These are phyloP conservation scores for Drosophila melanogaster DNA, from an alignment of 1,140 invertebrate species.

Conservation along the genomic window DNA sequence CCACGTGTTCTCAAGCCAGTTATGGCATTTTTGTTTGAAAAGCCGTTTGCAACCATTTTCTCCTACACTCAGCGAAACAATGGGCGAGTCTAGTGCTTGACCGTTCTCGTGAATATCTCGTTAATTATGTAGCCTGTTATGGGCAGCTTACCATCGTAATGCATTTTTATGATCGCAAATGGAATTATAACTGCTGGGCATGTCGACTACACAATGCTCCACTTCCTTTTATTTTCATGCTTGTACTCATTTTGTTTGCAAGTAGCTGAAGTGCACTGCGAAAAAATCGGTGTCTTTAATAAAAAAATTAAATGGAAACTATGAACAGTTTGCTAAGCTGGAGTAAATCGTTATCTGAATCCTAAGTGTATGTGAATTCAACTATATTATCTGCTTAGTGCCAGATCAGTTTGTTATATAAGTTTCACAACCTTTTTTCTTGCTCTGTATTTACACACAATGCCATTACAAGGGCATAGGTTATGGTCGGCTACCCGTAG, in stretches of 20 bases:
- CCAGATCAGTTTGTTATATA: too few relatives aligned
- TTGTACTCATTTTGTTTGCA: slow-evolving; percentile 12
- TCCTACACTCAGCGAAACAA: slow-evolving; percentile 45
- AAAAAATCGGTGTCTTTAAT: too few relatives aligned
- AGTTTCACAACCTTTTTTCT: too few relatives aligned
- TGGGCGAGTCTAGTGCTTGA: slow-evolving; percentile 8
- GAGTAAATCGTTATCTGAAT: not conserved
- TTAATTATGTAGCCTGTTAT: slow-evolving; percentile 70
- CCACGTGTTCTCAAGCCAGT: slow-evolving; percentile 40
- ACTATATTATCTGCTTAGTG: too few relatives aligned
- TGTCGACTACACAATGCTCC: slow-evolving; percentile 19
- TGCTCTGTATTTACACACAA: slow-evolving; percentile 20
- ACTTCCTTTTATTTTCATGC: slow-evolving; percentile 18
- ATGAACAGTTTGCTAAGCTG: not conserved
- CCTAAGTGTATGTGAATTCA: too few relatives aligned
- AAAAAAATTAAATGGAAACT: not conserved
- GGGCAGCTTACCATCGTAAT: slow-evolving; percentile 64
- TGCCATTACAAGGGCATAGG: slow-evolving; percentile 26
- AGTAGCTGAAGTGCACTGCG: slow-evolving; percentile 9
- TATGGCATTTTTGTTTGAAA: slow-evolving; percentile 16
- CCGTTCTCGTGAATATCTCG: slow-evolving; percentile 45
- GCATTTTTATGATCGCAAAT: slow-evolving; percentile 72
- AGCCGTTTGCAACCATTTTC: not conserved
- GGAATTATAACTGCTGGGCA: slow-evolving; percentile 60
- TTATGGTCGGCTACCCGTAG: slow-evolving; percentile 8